phyloP scores from a whole-genome alignment of 2,113 vertebrate species.

The Platichthys stellatus region DNA sequence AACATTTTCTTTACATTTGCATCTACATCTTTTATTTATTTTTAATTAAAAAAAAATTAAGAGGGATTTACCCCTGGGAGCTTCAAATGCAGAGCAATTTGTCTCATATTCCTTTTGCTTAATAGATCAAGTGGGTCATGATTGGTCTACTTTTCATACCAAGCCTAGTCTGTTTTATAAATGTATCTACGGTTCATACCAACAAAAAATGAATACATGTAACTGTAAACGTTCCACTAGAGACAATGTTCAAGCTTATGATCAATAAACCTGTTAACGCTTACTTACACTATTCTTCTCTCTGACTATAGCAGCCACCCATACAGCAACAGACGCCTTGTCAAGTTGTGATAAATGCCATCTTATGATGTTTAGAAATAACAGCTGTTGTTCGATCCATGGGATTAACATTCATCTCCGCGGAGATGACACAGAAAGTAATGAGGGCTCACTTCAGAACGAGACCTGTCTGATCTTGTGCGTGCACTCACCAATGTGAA shows the following conservation, averaged over 20 bases:
- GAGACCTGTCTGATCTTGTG: conserved; percentile 59
- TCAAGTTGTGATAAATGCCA: conserved; percentile 28
- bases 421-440: conserved; percentile 30
- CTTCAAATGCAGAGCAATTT: not conserved
- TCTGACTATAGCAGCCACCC: conserved; percentile 2
- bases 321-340: not conserved
- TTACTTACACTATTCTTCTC: not conserved
- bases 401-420: conserved; percentile 38
- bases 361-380: conserved; percentile 44
- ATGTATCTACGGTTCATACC: not conserved
- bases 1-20: not conserved
- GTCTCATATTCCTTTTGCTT: not conserved
- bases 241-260: not conserved
- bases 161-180: not conserved
- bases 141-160: not conserved
- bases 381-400: conserved; percentile 14
- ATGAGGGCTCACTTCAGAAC: conserved; percentile 14
- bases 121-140: not conserved
- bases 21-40: not conserved
- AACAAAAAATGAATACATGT: not conserved
- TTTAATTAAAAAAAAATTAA: conserved; percentile 1
- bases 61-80: not conserved
- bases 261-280: conserved; percentile 19
- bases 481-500: conserved; percentile 12
- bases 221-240: no score